Conservation (phyloP, 1,140 invertebrate species). For the Scaptodrosophila lebanonensis region DNA sequence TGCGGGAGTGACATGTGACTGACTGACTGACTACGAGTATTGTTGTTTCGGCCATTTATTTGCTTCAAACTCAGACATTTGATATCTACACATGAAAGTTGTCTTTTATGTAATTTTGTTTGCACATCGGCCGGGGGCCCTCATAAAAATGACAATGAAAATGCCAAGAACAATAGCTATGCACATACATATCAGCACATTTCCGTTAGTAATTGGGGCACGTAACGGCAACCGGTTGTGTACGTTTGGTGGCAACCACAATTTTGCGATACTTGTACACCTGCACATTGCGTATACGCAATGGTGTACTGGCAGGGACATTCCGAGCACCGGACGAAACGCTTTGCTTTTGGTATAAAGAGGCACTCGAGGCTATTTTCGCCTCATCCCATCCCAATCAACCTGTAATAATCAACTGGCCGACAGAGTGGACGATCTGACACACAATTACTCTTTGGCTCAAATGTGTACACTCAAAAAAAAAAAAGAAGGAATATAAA, state of each 20-base stretch:
- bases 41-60: constrained; percentile 61
- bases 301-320: constrained; percentile 7
- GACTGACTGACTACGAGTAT: no score
- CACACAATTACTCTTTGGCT: constrained; percentile 14
- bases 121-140: not conserved
- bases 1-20: no score
- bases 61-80: constrained; percentile 53
- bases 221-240: not conserved
- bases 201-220: constrained; percentile 13
- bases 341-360: constrained; percentile 66
- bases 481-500: no score
- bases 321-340: not conserved
- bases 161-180: constrained; percentile 3
- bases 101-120: constrained; percentile 39
- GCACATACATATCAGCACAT: constrained; percentile 1
- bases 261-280: constrained; percentile 41
- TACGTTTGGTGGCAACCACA: constrained; percentile 34
- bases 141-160: constrained; percentile 27
- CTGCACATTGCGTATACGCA: constrained; percentile 54
- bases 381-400: constrained; percentile 64
- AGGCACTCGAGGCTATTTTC: constrained; percentile 65
- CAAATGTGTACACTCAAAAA: not conserved
- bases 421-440: constrained; percentile 10
- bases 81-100: constrained; percentile 66
- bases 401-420: constrained; percentile 50